Percentiles rank a stretch among this genome's conserved stretches.
phyloP scores from a whole-genome alignment of 1,140 invertebrate species.

The Zelostemma sp. region DNA sequence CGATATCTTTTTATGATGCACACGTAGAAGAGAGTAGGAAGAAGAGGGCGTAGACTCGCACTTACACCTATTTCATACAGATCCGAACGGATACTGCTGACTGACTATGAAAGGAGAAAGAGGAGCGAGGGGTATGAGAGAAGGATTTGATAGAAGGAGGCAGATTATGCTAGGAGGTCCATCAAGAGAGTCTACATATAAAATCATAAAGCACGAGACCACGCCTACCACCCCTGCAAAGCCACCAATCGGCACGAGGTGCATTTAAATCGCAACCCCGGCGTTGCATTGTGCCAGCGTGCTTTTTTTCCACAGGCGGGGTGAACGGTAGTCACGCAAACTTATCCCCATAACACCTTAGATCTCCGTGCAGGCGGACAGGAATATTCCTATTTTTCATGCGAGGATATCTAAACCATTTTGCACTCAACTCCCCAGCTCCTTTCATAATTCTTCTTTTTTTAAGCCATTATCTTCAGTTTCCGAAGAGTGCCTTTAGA shows the following conservation, averaged over 20 bases:
- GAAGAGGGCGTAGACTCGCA: conserved; percentile 26
- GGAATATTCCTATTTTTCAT: conserved; percentile 25
- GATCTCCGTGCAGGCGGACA: conserved; percentile 12
- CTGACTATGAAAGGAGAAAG: conserved; percentile 8
- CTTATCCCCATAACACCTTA: conserved; percentile 23
- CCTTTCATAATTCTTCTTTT: not conserved
- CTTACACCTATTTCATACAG: conserved; percentile 20
- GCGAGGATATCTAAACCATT: conserved; percentile 19
- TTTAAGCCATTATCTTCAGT: not conserved
- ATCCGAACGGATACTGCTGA: conserved; percentile 6
- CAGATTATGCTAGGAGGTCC: conserved; percentile 31
- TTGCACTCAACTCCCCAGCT: conserved; percentile 3
- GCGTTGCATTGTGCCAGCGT: conserved; percentile 62
- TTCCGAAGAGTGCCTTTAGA: not conserved
- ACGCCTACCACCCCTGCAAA: conserved; percentile 64
- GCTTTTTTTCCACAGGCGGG: conserved; percentile 56
- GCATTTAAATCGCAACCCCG: conserved; percentile 67
- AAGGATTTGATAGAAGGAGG: conserved; percentile 1
- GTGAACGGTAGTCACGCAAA: conserved; percentile 40
- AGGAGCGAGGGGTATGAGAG: conserved; percentile 1
- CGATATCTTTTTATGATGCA: conserved; percentile 40
- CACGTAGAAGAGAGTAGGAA: conserved; percentile 12
- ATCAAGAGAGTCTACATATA: conserved; percentile 57
- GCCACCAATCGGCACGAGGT: conserved; percentile 61
- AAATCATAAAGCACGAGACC: conserved; percentile 64